Evolutionary conservation across 2,113 vertebrate species (phyloP), one percentile per base, ranked within the genome.

Genomic region (Solea solea): DNA sequence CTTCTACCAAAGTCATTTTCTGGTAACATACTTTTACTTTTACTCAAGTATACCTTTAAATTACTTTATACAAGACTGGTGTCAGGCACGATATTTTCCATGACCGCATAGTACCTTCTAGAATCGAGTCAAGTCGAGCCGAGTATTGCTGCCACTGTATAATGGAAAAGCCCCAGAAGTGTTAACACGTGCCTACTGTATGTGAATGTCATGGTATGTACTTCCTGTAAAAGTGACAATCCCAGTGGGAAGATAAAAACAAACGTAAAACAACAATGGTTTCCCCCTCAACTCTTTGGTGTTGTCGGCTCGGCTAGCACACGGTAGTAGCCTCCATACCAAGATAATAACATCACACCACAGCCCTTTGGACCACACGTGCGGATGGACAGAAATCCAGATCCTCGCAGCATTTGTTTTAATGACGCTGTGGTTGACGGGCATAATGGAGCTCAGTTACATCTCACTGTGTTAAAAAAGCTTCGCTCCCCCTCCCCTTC

Each of bases 361-460:
- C 67, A 69, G 48, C 46, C 42, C 62, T 61, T 34, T 21, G 28
- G 59, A 68, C 80, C 78, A 80, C 84, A 79, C 76, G 76, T n/a
- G 54, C 61, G 65, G 78, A 81, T 40, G 46, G 63, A 72, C 53
- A 52, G 75, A 65, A 69, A 64, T 60, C 53, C 8, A 64, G 67
- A 74, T 21, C 34, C 56, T 21, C 15, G 40, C 40, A 21, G 55
- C 55, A 50, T 72, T 81, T 21, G 49, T 34, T 74, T 69, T 80
- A 56, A 72, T 68, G 67, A 71, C 15, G 58, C 64, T 64, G 69
- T 21, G 72, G 80, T 66, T 5, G 57, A 74, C 69, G 64, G 34
- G 46, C 41, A 11, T 83, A 78, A 77, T 61, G 48, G 69, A 63
- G 71, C 57, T 27, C 61, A 64, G 57, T 80, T 66, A 63, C 69